phyloP scores from a whole-genome alignment of 1,140 invertebrate species.

The Steinernema feltiae region DNA sequence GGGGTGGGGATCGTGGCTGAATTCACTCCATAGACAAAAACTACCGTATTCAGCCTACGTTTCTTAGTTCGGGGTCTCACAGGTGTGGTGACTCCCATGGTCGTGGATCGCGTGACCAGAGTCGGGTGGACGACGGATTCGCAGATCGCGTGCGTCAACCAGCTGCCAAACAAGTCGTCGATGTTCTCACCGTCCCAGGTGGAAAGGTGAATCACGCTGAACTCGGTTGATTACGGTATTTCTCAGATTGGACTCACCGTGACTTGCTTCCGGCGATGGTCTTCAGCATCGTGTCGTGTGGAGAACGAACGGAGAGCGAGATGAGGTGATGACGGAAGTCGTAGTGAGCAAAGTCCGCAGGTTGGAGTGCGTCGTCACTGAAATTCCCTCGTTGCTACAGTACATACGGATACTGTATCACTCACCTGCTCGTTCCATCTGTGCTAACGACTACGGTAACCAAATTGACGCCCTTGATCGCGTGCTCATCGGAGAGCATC shows the following conservation, averaged over 20 bases:
- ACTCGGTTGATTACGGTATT: constrained; percentile 3
- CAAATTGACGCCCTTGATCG: constrained; percentile 35
- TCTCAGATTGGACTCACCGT: not conserved
- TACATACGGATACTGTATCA: constrained; percentile 14
- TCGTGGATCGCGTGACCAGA: constrained; percentile 21
- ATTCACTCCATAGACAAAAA: not conserved
- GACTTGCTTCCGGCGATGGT: constrained; percentile 40
- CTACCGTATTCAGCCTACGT: not conserved
- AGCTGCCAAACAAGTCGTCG: constrained; percentile 43
- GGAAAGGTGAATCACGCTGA: constrained; percentile 47
- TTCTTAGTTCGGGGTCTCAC: not conserved
- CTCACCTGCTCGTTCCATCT: constrained; percentile 47
- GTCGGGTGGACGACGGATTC: constrained; percentile 37
- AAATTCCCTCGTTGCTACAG: constrained; percentile 17
- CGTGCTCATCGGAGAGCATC: constrained; percentile 32
- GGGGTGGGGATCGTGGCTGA: constrained; percentile 16
- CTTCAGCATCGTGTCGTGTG: constrained; percentile 40
- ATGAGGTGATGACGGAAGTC: constrained; percentile 44
- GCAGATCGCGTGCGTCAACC: constrained; percentile 51
- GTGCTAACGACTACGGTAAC: constrained; percentile 46
- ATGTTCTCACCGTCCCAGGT: constrained; percentile 40
- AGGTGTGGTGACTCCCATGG: constrained; percentile 10
- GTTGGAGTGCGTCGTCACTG: constrained; percentile 36
- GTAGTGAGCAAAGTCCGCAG: constrained; percentile 34
- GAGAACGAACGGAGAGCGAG: constrained; percentile 42